Conservation (phyloP, 2,113 vertebrate genomes). For the Plestiodon gilberti region DNA sequence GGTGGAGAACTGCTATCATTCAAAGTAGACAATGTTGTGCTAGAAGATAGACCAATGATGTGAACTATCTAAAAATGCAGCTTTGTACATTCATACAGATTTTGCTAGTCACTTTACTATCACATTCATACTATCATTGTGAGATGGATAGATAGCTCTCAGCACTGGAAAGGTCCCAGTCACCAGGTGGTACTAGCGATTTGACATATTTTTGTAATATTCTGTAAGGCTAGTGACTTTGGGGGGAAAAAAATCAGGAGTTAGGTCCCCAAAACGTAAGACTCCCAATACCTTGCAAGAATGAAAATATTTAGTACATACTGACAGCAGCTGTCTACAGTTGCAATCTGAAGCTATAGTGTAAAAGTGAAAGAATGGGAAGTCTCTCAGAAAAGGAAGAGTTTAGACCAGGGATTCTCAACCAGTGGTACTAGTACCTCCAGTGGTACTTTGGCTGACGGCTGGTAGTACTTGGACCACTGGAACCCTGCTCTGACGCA, state of each 20-base stretch:
- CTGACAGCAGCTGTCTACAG: neutral
- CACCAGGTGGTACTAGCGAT: neutral
- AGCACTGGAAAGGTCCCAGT: neutral
- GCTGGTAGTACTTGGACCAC: too few species aligned
- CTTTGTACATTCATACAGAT: too few species aligned
- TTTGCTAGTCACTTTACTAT: neutral
- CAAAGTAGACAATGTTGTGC: too few species aligned
- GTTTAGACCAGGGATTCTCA: too few species aligned
- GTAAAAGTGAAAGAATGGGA: neutral
- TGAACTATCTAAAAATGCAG: too few species aligned
- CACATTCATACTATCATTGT: neutral
- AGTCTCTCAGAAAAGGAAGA: neutral
- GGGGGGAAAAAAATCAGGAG: neutral
- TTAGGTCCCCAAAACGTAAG: neutral
- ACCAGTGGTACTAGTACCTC: too few species aligned
- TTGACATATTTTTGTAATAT: neutral
- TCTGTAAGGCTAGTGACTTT: too few species aligned
- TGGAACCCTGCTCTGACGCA: too few species aligned
- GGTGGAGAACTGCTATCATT: too few species aligned
- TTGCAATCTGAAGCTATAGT: neutral
- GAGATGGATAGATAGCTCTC: neutral
- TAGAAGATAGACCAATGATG: too few species aligned
- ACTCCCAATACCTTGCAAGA: neutral
- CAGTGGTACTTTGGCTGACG: too few species aligned
- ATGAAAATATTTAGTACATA: neutral